These are phyloP conservation scores for Heliconius eleuchia DNA, from an alignment of 1,140 invertebrate species.

Conservation along the genomic window DNA sequence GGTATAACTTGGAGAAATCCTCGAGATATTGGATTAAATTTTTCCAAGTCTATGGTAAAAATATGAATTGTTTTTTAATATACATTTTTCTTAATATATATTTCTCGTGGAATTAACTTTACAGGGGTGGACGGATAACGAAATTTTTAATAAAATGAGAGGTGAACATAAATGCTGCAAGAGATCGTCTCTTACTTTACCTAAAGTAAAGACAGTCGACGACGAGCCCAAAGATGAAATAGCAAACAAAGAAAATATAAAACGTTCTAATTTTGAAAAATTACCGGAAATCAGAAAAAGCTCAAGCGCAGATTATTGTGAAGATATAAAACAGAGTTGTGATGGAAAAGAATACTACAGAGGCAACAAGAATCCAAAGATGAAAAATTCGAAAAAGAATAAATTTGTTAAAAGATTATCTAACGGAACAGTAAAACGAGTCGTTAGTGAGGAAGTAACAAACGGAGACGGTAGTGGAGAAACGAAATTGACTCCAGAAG, in stretches of 20 bases:
- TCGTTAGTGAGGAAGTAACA: slow-evolving; percentile 45
- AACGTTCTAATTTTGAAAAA: slow-evolving; percentile 52
- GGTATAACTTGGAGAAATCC: slow-evolving; percentile 85
- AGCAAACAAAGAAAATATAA: slow-evolving; percentile 54
- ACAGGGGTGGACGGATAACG: slow-evolving; percentile 76
- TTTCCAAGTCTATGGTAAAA: slow-evolving; percentile 85
- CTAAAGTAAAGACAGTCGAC: slow-evolving; percentile 72
- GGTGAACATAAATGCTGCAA: slow-evolving; percentile 56
- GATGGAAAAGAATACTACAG: slow-evolving; percentile 35
- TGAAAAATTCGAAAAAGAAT: slow-evolving; percentile 50
- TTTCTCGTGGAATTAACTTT: slow-evolving; percentile 32
- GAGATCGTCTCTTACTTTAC: slow-evolving; percentile 74
- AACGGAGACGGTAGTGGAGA: slow-evolving; percentile 43
- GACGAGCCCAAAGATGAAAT: slow-evolving; percentile 50
- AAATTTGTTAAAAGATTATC: slow-evolving; percentile 65
- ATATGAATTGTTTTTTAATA: slow-evolving; percentile 3
- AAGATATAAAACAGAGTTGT: slow-evolving; percentile 34
- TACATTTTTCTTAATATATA: slow-evolving; percentile 5
- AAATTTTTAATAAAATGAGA: slow-evolving; percentile 67
- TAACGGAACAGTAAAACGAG: slow-evolving; percentile 54
- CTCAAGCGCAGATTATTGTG: slow-evolving; percentile 12
- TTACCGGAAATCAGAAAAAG: slow-evolving; percentile 62
- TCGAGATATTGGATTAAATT: slow-evolving; percentile 83
- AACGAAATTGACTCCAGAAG: slow-evolving; percentile 77
- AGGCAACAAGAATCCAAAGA: slow-evolving; percentile 43